A percentile compares a stretch with the other conserved stretches of the same genome.
Evolutionary conservation across 2,888 invertebrate genomes (phyloP).

Genomic region (Epistrophella euchroma): DNA sequence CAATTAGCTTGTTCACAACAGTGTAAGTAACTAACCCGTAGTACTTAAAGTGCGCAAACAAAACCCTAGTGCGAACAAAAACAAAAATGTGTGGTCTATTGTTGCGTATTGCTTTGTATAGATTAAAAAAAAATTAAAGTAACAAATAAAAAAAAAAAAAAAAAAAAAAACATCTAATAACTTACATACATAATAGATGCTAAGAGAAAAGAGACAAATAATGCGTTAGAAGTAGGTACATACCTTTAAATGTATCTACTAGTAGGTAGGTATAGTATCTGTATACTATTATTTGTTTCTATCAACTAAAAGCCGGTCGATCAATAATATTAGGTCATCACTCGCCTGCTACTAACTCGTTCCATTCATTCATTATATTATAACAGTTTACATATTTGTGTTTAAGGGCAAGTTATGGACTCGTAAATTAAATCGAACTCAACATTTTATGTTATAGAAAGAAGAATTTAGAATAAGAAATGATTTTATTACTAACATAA

Average conservation of each 20-base stretch:
- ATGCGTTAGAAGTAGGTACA: conserved; percentile 29
- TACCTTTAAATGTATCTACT: too few species aligned
- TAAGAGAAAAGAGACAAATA: conserved; percentile 20
- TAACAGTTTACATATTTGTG: conserved; percentile 9
- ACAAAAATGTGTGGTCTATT: not conserved
- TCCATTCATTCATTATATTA: conserved; percentile 21
- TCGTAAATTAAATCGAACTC: not conserved
- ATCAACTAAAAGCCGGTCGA: conserved; percentile 64
- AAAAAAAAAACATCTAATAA: conserved; percentile 1
- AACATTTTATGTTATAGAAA: not conserved
- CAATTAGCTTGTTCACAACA: conserved; percentile 60
- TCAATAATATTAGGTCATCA: conserved; percentile 72
- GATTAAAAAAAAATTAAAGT: conserved; percentile 15
- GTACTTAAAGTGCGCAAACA: conserved; percentile 28
- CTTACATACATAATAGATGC: not conserved
- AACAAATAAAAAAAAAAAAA: conserved; percentile 8
- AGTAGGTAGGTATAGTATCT: not conserved
- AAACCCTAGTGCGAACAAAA: not conserved
- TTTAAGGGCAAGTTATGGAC: not conserved
- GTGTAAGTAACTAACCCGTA: not conserved
- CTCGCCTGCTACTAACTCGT: conserved; percentile 32
- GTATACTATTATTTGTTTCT: not conserved
- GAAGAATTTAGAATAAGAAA: too few species aligned
- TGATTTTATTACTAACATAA: too few species aligned
- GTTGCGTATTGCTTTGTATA: conserved; percentile 6